These are phyloP conservation scores for Atopsyche davidsoni DNA, from an alignment of 1,140 invertebrate species.

Conservation along the genomic window DNA sequence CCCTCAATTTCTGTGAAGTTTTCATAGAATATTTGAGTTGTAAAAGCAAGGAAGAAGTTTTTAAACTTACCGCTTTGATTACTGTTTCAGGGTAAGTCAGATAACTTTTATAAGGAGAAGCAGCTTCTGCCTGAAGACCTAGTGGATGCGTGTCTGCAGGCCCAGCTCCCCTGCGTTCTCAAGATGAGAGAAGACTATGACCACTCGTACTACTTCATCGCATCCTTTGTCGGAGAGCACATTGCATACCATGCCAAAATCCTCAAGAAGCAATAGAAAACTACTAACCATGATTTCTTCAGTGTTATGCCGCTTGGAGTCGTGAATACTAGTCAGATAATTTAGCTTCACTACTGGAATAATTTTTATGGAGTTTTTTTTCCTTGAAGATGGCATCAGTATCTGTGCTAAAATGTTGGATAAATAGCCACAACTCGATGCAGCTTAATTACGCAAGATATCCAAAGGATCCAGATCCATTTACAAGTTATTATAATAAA, in stretches of 20 bases:
- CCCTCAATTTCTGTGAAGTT: not conserved
- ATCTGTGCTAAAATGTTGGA: no score
- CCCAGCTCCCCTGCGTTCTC: constrained; percentile 64
- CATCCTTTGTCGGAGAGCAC: constrained; percentile 91
- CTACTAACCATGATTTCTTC: no score
- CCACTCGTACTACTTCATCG: constrained; percentile 94
- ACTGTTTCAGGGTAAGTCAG: constrained; percentile 65
- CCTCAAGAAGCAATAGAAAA: no score
- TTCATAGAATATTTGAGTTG: constrained; percentile 8
- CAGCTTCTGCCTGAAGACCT: constrained; percentile 87
- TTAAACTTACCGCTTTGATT: constrained; percentile 9
- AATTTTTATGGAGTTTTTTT: no score
- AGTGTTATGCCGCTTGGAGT: no score
- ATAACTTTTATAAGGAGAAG: constrained; percentile 71
- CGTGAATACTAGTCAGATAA: no score
- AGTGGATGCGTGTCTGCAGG: constrained; percentile 59
- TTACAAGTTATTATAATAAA: no score
- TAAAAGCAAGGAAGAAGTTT: not conserved
- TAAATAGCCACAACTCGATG: no score
- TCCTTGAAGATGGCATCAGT: no score
- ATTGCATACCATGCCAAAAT: constrained; percentile 81
- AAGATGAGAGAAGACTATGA: constrained; percentile 87
- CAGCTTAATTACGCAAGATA: no score
- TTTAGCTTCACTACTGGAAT: no score
- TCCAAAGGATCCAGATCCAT: no score